Conservation (phyloP, 2,797 vertebrate species). For the Semaprochilodus insignis region DNA sequence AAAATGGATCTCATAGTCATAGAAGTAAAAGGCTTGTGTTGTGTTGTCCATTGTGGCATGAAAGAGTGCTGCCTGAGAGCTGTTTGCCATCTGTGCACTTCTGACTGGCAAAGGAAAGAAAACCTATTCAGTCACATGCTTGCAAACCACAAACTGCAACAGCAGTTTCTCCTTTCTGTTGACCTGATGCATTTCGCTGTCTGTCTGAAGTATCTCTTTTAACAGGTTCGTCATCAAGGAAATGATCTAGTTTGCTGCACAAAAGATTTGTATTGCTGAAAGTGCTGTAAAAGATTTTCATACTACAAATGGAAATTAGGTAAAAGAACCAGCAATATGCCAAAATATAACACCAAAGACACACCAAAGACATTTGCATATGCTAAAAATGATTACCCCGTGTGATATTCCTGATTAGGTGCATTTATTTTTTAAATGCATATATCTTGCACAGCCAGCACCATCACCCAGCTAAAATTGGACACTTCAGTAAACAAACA, state of each 20-base stretch:
- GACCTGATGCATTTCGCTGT: slow-evolving; percentile 7
- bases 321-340: too few species aligned
- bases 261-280: not conserved
- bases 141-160: slow-evolving; percentile 53
- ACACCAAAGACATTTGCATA: too few species aligned
- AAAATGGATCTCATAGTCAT: not conserved
- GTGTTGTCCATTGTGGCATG: slow-evolving; percentile 6
- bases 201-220: not conserved
- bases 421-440: not conserved
- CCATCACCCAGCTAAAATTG: not conserved
- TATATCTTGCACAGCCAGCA: not conserved
- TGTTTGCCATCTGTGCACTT: slow-evolving; percentile 48
- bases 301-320: not conserved
- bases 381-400: too few species aligned
- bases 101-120: slow-evolving; percentile 45
- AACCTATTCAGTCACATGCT: slow-evolving; percentile 36
- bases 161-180: slow-evolving; percentile 26
- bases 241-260: not conserved
- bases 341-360: too few species aligned
- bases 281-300: not conserved
- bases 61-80: slow-evolving; percentile 33
- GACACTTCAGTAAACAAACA: not conserved
- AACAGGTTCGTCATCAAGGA: not conserved
- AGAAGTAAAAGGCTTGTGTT: not conserved
- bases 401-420: not conserved